Percentiles rank a stretch among this genome's conserved stretches.
These are phyloP conservation scores for Struthio camelus DNA, from an alignment of 2,113 vertebrate genomes.

Conservation along the genomic window DNA sequence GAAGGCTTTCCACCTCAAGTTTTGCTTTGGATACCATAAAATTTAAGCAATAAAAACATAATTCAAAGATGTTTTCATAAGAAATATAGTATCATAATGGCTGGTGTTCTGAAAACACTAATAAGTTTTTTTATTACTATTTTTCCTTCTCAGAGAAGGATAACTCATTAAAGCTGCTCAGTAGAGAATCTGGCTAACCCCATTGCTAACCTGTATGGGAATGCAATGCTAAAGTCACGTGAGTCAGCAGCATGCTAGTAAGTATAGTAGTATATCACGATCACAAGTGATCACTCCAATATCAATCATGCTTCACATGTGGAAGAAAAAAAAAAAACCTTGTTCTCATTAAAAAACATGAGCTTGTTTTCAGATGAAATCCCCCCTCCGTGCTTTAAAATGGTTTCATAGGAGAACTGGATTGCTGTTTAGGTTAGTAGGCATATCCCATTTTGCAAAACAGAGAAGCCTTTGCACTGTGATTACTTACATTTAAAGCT, in stretches of 20 bases:
- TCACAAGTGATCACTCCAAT: background rate
- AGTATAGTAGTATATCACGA: background rate
- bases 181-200: background rate
- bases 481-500: background rate
- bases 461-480: background rate
- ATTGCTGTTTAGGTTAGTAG: background rate
- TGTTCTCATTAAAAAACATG: constrained; percentile 8
- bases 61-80: background rate
- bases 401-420: background rate
- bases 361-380: background rate
- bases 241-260: background rate
- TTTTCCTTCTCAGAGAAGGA: background rate
- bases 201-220: background rate
- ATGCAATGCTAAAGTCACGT: background rate
- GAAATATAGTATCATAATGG: background rate
- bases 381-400: background rate
- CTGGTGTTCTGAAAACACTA: background rate
- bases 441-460: background rate
- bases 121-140: accelerated
- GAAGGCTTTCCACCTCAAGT: background rate
- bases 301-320: background rate
- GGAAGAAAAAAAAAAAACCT: background rate
- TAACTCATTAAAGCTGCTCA: background rate
- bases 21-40: background rate
- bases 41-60: background rate